Conservation (phyloP, 1,140 invertebrate genomes). For the Lordiphosa stackelbergi region DNA sequence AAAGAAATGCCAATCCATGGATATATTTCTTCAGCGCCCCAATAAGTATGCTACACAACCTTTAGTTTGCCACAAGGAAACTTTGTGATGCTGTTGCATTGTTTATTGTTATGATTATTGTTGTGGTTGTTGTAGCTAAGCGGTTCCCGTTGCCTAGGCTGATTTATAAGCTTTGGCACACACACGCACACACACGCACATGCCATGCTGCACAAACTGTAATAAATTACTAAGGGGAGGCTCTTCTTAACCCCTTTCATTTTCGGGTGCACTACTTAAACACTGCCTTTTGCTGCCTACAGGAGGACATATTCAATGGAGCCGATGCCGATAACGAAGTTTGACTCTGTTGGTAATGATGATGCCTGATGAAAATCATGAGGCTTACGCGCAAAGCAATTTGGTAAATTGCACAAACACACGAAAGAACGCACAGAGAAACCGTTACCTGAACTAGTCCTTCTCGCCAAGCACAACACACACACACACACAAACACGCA, state of each 20-base stretch:
- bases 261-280: constrained; percentile 38
- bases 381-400: constrained; percentile 46
- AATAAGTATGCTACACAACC: no score
- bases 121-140: constrained; percentile 54
- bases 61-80: no score
- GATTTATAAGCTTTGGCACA: constrained; percentile 48
- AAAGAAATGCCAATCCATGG: no score
- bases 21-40: no score
- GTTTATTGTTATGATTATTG: constrained; percentile 38
- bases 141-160: constrained; percentile 56
- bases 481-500: constrained; percentile 3
- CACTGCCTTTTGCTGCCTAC: constrained; percentile 37
- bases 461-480: constrained; percentile 1
- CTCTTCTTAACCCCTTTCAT: constrained; percentile 57
- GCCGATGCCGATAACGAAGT: constrained; percentile 3
- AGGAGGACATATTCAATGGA: constrained; percentile 19
- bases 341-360: no score
- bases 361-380: no score
- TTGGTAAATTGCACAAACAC: constrained; percentile 63
- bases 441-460: constrained; percentile 6
- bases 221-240: constrained; percentile 59
- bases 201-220: constrained; percentile 59
- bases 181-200: background rate
- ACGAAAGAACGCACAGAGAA: constrained; percentile 7
- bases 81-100: background rate